A percentile compares a stretch with the other conserved stretches of the same genome.
Conservation (phyloP, 2,888 invertebrate genomes). For the Pseudococcus longispinus region DNA sequence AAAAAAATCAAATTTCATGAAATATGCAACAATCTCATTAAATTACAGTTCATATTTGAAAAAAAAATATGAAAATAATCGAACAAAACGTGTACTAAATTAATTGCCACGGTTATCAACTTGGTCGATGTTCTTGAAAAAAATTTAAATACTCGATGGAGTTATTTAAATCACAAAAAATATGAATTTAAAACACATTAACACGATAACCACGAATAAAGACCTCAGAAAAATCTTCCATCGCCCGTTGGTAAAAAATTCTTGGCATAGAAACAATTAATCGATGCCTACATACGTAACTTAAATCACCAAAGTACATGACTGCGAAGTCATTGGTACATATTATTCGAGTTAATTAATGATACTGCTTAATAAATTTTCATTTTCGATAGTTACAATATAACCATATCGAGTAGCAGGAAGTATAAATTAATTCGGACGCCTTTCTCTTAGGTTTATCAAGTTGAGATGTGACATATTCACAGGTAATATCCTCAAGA, state of each 20-base stretch:
- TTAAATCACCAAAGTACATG: too few species aligned
- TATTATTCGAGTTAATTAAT: not conserved
- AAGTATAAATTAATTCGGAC: not conserved
- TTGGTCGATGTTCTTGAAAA: not conserved
- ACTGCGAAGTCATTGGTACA: not conserved
- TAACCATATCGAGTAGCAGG: not conserved
- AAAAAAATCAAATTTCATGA: not conserved
- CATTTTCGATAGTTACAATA: not conserved
- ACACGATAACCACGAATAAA: not conserved
- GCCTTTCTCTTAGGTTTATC: not conserved
- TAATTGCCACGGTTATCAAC: not conserved
- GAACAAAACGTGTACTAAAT: not conserved
- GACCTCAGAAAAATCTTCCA: not conserved
- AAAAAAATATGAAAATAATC: not conserved
- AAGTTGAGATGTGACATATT: not conserved
- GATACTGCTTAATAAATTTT: not conserved
- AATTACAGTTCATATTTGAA: not conserved
- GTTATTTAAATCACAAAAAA: not conserved
- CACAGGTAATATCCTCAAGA: not conserved
- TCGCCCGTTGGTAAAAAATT: not conserved
- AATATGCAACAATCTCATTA: not conserved
- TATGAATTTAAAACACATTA: conserved; percentile 1
- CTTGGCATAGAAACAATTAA: not conserved
- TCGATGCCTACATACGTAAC: not conserved
- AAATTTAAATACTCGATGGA: not conserved